Base-by-base conservation (phyloP, 2,888 invertebrate species). In the Blastobasis lacticolella region DNA sequence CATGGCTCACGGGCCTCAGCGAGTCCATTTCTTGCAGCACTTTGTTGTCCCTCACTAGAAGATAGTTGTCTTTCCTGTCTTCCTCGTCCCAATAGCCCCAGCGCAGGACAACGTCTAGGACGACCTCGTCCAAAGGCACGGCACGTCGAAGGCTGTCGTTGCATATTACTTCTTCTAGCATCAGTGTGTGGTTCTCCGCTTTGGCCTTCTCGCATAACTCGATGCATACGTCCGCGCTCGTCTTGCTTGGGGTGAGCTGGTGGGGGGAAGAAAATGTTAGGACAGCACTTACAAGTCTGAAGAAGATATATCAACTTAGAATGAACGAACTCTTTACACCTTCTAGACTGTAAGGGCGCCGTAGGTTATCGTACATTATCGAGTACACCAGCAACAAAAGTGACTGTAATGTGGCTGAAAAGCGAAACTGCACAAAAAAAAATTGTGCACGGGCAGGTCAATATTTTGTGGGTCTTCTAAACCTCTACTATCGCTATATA, bases 61-160 rank as follows among this genome's bases (percentile, higher is more conserved):
- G 85, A 71, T 93, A 93, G 73, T 96, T 97, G 62, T 94, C 92
- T 71, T 94, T 94, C 41, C 96, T 89, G 75, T 96, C 95, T n/a
- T 91, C 91, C 54, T 94, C 93, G 49, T 95, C 93, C 97, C 97
- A 97, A 67, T 94, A 94, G 1, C 95, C 92, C 97, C 97, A 97
- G 49, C 94, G 90, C 0, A 94, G 83, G 0, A 94, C 93, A 0
- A 92, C 90, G 61, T 93, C 91, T 3, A 93, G 73, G 0, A 92
- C 91, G 49, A 91, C 90, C 69, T 95, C 95, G 49, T 92, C 90
- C 61, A 94, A 91, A 75, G 96, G 96, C 1, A 97, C 87, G 0
- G 94, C 93, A 0, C 97, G 89, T 49, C 92, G 91, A 77, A 95
- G 79, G 10, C 92, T 89, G 37, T 93, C 94, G 61, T 92, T 91